These are phyloP conservation scores for Brienomyrus longianalis DNA, from an alignment of 2,113 vertebrate genomes.

Conservation along the genomic window DNA sequence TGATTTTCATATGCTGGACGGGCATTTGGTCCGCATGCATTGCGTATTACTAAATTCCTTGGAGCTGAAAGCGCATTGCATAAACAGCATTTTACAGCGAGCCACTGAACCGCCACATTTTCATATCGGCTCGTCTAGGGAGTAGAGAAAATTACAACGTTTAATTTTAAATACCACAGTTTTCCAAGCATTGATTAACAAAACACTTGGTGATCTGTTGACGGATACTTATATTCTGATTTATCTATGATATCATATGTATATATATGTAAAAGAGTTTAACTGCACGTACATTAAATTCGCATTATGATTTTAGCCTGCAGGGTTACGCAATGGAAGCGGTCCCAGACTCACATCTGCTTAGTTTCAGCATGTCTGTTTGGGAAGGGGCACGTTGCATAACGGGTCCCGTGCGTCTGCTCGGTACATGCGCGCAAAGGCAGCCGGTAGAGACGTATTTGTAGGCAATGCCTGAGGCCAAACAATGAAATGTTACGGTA, in stretches of 20 bases:
- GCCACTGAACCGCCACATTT: neutral
- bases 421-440: neutral
- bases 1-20: neutral
- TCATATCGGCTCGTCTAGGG: neutral
- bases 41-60: neutral
- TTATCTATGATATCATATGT: neutral
- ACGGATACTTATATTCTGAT: neutral
- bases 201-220: neutral
- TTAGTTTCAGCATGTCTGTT: neutral
- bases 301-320: neutral
- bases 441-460: neutral
- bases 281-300: neutral
- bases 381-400: neutral
- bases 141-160: neutral
- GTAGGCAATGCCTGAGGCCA: neutral
- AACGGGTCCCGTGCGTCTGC: neutral
- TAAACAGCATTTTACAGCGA: neutral
- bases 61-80: neutral
- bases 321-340: neutral
- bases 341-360: neutral
- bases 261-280: neutral
- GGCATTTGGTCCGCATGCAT: neutral
- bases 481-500: neutral
- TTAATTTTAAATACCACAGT: neutral
- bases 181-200: neutral